These are phyloP conservation scores for Podabrus alpinus DNA, from an alignment of 2,888 invertebrate species.

Conservation along the genomic window DNA sequence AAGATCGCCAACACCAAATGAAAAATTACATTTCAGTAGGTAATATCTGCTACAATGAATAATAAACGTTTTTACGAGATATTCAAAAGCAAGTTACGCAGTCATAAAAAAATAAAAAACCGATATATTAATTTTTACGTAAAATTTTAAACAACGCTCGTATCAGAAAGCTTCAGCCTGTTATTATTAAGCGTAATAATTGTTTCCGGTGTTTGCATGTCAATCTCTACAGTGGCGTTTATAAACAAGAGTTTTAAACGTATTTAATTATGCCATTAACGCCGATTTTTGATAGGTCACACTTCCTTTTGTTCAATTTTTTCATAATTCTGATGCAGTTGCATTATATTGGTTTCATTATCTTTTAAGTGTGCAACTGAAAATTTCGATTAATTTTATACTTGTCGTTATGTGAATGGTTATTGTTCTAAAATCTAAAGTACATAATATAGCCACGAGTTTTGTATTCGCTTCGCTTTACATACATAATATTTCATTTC, in stretches of 20 bases:
- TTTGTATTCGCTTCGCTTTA: conserved; percentile 16
- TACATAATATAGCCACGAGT: not conserved
- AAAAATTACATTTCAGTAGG: not conserved
- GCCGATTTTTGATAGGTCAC: conserved; percentile 36
- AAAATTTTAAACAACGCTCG: not conserved
- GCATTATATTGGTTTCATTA: conserved; percentile 29
- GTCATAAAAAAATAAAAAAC: not conserved
- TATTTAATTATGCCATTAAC: conserved; percentile 38
- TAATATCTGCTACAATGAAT: not conserved
- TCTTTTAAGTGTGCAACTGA: conserved; percentile 9
- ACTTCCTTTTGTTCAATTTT: conserved; percentile 27
- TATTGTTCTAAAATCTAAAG: conserved; percentile 8
- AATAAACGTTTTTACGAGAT: not conserved
- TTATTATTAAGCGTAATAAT: not conserved
- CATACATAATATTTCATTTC: not conserved
- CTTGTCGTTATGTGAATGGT: conserved; percentile 15
- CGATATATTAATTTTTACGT: not conserved
- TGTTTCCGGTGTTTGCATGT: not conserved
- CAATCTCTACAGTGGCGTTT: not conserved
- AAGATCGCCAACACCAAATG: not conserved
- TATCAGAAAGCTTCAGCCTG: not conserved
- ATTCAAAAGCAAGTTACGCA: not conserved
- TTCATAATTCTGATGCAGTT: conserved; percentile 27
- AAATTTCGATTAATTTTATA: conserved; percentile 29
- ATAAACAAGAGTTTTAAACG: conserved; percentile 12